These are phyloP conservation scores for Octopus bimaculoides DNA, from an alignment of 1,140 invertebrate species.

Conservation along the genomic window DNA sequence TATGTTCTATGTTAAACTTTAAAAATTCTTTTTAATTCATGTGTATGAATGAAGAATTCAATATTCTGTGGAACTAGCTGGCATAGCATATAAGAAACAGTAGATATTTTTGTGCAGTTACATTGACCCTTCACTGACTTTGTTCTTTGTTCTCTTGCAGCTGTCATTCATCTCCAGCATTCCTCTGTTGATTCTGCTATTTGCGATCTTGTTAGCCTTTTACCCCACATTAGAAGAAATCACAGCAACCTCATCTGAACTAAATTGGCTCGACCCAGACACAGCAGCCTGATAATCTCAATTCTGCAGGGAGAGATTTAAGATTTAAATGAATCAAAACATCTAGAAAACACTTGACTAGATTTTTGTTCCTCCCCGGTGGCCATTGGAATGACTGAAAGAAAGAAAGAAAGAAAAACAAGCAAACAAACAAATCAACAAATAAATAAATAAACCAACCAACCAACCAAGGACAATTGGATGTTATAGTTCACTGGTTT, in stretches of 20 bases:
- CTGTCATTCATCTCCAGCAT: constrained; percentile 55
- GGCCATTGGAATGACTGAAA: neutral
- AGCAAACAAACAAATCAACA: neutral
- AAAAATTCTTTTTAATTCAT: too few relatives aligned
- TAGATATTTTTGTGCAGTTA: too few relatives aligned
- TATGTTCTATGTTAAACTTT: too few relatives aligned
- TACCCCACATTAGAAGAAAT: constrained; percentile 54
- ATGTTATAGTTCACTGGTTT: too few relatives aligned
- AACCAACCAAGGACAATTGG: too few relatives aligned
- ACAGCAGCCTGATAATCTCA: neutral
- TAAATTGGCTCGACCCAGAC: neutral
- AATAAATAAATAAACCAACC: too few relatives aligned
- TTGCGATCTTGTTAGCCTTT: constrained; percentile 55
- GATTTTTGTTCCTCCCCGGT: neutral
- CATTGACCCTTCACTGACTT: neutral
- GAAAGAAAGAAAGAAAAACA: neutral
- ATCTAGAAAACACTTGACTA: too few relatives aligned
- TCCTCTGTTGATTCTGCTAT: constrained; percentile 56
- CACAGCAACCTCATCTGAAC: constrained; percentile 46
- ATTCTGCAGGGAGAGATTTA: neutral
- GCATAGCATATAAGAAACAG: too few relatives aligned
- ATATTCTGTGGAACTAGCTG: too few relatives aligned
- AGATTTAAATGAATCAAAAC: too few relatives aligned
- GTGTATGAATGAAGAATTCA: too few relatives aligned
- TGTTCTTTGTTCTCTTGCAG: constrained; percentile 41